Conservation (phyloP, 1,140 invertebrate species). For the Armadillidium nasatum region DNA sequence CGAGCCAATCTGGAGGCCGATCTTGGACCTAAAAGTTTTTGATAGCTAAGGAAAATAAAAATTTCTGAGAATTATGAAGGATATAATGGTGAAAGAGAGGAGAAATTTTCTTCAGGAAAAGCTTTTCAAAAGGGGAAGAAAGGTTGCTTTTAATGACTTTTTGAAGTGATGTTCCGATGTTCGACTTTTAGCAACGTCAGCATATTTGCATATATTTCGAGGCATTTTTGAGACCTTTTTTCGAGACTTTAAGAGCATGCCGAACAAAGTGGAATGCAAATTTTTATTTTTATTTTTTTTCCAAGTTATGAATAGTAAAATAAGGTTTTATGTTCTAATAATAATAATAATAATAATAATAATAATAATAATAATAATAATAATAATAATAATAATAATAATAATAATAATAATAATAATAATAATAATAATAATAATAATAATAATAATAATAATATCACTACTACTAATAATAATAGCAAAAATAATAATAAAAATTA, state of each 20-base stretch:
- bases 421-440: too few relatives aligned
- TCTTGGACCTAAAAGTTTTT: background rate
- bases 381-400: too few relatives aligned
- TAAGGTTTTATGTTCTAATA: too few relatives aligned
- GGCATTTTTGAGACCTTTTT: background rate
- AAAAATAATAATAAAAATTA: too few relatives aligned
- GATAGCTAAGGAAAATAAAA: constrained; percentile 1
- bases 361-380: too few relatives aligned
- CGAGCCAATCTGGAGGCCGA: background rate
- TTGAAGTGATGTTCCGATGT: constrained; percentile 3
- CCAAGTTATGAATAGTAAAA: too few relatives aligned
- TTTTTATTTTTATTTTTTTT: background rate
- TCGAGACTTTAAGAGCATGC: background rate
- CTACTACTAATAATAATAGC: too few relatives aligned
- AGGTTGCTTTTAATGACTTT: constrained; percentile 8
- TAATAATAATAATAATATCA: too few relatives aligned
- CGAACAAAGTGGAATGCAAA: background rate
- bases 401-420: too few relatives aligned
- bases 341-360: too few relatives aligned
- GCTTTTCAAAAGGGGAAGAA: background rate
- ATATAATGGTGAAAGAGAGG: constrained; percentile 10
- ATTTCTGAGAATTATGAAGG: constrained; percentile 1
- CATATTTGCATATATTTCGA: constrained; percentile 10
- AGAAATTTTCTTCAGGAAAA: background rate
- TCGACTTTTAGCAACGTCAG: background rate